Base-by-base conservation (phyloP, 1,140 invertebrate species). In the Anoplolepis gracilipes region DNA sequence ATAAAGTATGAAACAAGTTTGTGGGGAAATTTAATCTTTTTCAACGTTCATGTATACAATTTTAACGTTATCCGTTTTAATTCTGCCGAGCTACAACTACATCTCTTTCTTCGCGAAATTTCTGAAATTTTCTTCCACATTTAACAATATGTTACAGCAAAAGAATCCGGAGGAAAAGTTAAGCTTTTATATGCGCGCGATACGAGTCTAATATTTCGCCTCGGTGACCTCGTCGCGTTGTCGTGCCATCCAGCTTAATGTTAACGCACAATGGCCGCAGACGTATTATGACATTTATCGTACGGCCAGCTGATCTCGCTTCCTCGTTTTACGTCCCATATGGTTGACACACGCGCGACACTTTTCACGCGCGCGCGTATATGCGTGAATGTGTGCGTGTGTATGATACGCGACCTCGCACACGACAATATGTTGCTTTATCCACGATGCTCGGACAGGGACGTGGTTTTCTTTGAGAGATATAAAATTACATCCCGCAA, bases 271-370 rank as follows among this genome's bases (percentile, higher is more conserved):
- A 85, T 85, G 57, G 55, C 19, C 57, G 59, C 62, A 67, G 61
- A 87, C 53, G 55, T 84, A 81, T 89, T 89, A 85, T 85, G 86
- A 88, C 87, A 78, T 85, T 84, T 87, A 53, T 85, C 65, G 77
- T 67, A 61, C 64, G 75, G 42, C 30, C 75, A 57, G 81, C 76
- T 87, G 85, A 85, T 88, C 85, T 81, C 64, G 69, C 42, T 53
- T 22, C 57, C 59, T 22, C 57, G 64, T 75, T 85, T 82, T 82
- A 82, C 22, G 78, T 46, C 49, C 67, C 19, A n/a, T 55, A 6
- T 30, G 65, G n/a, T 28, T 59, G 57, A 42, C 57, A 49, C 28
- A 70, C 39, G 46, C 59, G 73, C 42, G 36, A 36, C 33, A 72
- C 49, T 70, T 79, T 81, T 70, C 49, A 69, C 77, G 16, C 49